Conservation (phyloP, 2,888 invertebrate genomes). For the Drosophila robusta region DNA sequence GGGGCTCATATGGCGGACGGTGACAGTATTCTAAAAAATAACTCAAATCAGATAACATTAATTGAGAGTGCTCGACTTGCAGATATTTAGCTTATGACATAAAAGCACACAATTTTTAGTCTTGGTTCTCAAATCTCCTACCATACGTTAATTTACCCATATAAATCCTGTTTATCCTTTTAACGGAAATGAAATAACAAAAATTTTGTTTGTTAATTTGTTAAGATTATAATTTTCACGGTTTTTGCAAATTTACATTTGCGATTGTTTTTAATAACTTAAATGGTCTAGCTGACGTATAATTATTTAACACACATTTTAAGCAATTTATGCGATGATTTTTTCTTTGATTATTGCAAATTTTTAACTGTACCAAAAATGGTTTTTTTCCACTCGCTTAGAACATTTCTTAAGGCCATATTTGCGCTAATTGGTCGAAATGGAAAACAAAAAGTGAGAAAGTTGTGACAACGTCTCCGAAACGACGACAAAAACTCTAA, state of each 20-base stretch:
- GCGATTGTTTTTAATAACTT: no score
- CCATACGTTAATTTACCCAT: no score
- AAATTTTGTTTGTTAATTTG: no score
- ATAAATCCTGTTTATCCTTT: no score
- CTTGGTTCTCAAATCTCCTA: no score
- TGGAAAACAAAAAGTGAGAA: slow-evolving; percentile 50
- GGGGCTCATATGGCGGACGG: slow-evolving; percentile 1
- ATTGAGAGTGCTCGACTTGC: no score
- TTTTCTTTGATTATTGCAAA: neutral
- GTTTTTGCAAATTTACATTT: no score
- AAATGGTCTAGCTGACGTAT: neutral
- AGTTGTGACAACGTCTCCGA: slow-evolving; percentile 39
- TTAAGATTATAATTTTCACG: no score
- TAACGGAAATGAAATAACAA: no score
- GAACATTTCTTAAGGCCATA: slow-evolving; percentile 38
- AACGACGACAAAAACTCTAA: neutral
- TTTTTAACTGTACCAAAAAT: slow-evolving; percentile 2
- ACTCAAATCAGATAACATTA: no score
- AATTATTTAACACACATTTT: neutral
- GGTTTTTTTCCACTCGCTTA: slow-evolving; percentile 26
- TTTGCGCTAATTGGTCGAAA: slow-evolving; percentile 55
- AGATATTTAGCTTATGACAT: no score
- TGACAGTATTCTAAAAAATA: slow-evolving; percentile 1
- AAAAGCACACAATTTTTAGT: no score
- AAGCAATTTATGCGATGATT: neutral